These are phyloP conservation scores for Mus spretus DNA, from an alignment of 2,797 vertebrate species.

Conservation along the genomic window DNA sequence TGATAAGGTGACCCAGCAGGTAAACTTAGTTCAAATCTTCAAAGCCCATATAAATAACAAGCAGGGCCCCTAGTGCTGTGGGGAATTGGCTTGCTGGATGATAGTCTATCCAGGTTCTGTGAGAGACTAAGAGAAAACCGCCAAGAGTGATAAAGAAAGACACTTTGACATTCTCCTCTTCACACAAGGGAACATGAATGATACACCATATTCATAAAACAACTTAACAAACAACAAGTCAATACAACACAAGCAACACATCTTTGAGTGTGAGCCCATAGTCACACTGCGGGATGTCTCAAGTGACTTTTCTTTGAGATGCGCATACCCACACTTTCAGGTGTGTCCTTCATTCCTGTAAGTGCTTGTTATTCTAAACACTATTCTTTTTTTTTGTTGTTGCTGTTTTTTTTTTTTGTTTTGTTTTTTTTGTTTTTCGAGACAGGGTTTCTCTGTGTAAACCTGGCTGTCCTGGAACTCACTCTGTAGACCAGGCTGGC, in stretches of 20 bases:
- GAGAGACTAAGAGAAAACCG: background rate
- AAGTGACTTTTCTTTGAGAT: background rate
- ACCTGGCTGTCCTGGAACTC: too few species aligned
- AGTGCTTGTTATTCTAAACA: background rate
- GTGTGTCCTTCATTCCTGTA: too few species aligned
- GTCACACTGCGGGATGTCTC: background rate
- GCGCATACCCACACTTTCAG: too few species aligned
- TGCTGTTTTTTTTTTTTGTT: too few species aligned
- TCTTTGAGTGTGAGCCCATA: background rate
- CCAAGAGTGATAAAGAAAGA: background rate
- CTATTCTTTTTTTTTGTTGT: background rate
- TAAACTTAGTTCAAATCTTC: background rate
- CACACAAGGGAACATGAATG: background rate
- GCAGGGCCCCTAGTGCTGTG: too few species aligned
- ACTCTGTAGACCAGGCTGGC: too few species aligned
- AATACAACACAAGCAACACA: too few species aligned
- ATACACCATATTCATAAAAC: background rate
- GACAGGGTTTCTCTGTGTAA: too few species aligned
- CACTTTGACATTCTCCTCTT: background rate
- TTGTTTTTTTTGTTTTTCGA: too few species aligned
- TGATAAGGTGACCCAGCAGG: background rate
- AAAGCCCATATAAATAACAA: background rate
- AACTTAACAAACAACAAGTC: background rate
- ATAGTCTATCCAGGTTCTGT: background rate
- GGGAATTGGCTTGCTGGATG: background rate